Base-by-base conservation (phyloP, 2,797 vertebrate genomes). In the Fistularia commersonii region DNA sequence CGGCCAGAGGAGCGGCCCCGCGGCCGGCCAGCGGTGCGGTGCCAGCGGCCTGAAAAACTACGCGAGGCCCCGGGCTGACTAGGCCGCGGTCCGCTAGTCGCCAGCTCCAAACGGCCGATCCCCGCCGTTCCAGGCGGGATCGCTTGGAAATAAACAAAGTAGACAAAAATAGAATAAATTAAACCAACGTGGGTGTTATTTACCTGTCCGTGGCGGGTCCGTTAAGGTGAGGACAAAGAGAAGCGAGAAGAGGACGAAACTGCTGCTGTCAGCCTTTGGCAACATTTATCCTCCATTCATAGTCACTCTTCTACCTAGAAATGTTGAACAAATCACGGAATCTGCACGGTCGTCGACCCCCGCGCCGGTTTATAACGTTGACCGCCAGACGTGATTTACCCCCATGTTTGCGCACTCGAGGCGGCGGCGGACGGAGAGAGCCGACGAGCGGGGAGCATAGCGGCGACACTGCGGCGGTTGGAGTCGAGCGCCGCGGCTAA, bases 231-330 rank as follows among this genome's bases (percentile, higher is more conserved):
- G 90, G 86, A 94, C 93, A 54, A 95, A 91, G 82, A 97, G 86
- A 56, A 97, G 91, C 80, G 95, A 92, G 90, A 96, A 83, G 84
- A 98, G 92, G 87, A 89, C 87, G 79, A 85, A 88, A 88, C 91
- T 93, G 87, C 94, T 92, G 92, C 93, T 93, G 93, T 94, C 93
- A 87, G 93, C 90, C 89, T 94, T 96, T 82, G 92, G 93, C 92
- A 95, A 94, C 96, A 98, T 98, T 97, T 97, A 98, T 97, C 94
- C 95, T 93, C 94, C 95, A 95, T 94, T 95, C 94, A 97, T 97
- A 92, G 89, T 94, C 91, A 89, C 81, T 90, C 86, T 87, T 75
- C 83, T 81, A 89, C 74, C 80, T 74, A 87, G 87, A 86, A 89
- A 90, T 82, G 31, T 53, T 51, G 82, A 72, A 62, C 39, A 80